phyloP scores from a whole-genome alignment of 2,113 vertebrate species.

The Sakesphorus luctuosus region DNA sequence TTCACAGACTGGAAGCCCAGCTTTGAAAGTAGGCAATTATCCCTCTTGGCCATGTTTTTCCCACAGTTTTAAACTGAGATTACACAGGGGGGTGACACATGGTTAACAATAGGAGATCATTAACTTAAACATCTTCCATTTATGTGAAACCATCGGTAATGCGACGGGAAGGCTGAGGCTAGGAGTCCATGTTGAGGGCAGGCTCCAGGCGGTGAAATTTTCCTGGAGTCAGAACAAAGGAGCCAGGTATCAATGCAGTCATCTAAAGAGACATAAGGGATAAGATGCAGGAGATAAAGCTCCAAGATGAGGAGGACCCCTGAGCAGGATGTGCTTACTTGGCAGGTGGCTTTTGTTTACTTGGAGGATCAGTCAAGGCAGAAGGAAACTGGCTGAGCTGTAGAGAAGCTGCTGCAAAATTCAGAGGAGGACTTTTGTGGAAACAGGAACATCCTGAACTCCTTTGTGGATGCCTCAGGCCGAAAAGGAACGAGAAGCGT shows the following conservation, averaged over 20 bases:
- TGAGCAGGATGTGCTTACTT: not conserved
- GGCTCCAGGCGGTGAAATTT: slow-evolving; percentile 22
- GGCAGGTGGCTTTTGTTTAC: not conserved
- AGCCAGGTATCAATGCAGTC: not conserved
- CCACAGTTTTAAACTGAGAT: slow-evolving; percentile 13
- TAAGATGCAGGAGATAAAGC: not conserved
- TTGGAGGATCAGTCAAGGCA: not conserved
- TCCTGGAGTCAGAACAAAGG: not conserved
- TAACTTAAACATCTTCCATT: slow-evolving; percentile 36
- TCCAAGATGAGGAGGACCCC: not conserved
- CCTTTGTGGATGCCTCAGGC: not conserved
- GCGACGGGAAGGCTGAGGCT: not conserved
- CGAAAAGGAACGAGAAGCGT: not conserved
- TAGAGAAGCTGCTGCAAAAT: not conserved
- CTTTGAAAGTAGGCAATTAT: not conserved
- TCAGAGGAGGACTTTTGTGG: not conserved
- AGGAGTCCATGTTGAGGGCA: not conserved
- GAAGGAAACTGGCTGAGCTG: not conserved
- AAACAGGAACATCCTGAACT: not conserved
- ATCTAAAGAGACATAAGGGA: not conserved
- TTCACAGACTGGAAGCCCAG: not conserved
- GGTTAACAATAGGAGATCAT: slow-evolving; percentile 49
- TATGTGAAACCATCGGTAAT: not conserved
- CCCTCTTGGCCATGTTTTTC: not conserved
- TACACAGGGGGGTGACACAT: not conserved